Conservation (phyloP, 2,888 invertebrate species). For the Rhaphigaster nebulosa region DNA sequence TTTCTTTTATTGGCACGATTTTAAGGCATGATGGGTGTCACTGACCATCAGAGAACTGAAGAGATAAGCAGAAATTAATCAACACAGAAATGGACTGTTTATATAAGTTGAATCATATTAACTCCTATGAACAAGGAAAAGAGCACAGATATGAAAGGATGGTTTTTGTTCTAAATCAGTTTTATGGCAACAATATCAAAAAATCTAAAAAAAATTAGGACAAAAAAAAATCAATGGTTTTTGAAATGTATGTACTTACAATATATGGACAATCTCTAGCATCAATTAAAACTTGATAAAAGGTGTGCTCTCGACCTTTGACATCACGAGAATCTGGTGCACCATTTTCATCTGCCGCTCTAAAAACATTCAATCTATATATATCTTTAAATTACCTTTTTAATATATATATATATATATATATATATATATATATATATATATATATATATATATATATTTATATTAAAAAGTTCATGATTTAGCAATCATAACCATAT, state of each 20-base stretch:
- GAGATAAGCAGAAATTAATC: too few relatives aligned
- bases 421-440: too few relatives aligned
- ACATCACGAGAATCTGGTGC: slow-evolving; percentile 83
- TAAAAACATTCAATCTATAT: slow-evolving; percentile 40
- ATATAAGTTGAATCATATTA: neutral
- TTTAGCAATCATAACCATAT: too few relatives aligned
- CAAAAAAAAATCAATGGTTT: neutral
- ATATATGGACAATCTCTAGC: slow-evolving; percentile 96
- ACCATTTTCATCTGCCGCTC: slow-evolving; percentile 66
- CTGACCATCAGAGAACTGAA: too few relatives aligned
- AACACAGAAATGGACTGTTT: neutral
- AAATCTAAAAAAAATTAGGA: neutral
- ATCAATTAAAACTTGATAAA: slow-evolving; percentile 98
- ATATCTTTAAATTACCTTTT: too few relatives aligned
- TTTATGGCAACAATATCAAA: neutral
- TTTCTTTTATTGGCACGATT: too few relatives aligned
- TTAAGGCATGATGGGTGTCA: too few relatives aligned
- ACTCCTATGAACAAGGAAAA: neutral
- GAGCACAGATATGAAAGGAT: neutral
- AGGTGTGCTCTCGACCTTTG: slow-evolving; percentile 91
- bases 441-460: too few relatives aligned
- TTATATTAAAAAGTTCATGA: too few relatives aligned
- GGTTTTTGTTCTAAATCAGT: neutral
- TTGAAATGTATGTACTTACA: slow-evolving; percentile 74
- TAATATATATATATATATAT: too few relatives aligned